Evolutionary conservation across 2,888 invertebrate species (phyloP), one percentile per base, ranked within the genome.

Genomic region (Kuschelorhynchus macadamiae): DNA sequence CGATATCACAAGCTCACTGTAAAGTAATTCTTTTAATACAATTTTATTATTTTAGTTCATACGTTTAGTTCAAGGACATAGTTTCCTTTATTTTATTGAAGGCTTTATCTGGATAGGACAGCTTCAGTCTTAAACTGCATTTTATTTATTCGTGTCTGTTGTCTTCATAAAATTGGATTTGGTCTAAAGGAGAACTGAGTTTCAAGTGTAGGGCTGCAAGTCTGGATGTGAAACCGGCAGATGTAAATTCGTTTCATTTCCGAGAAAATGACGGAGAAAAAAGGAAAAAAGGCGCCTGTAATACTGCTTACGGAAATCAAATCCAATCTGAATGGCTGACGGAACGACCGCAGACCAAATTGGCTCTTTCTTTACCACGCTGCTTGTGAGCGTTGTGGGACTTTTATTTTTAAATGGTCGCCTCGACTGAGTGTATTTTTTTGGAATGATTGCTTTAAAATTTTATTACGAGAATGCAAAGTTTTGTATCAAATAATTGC

Each of bases 161-260:
- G 53, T 53, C 39, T 53, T 21, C 36, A 53, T 44, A 14, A 56
- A 56, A 56, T 56, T 56, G 56, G 17, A 21, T 56, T 44, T 17
- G 30, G 17, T 44, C 17, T 12, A 7, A 7, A 25, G 14, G 25
- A 59, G 46, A 57, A 46, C 42, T 39, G 25, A 32, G 49, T 59
- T 36, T 59, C 47, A 49, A 59, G 49, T 39, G 49, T 53, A 21
- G 9, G 57, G 25, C 47, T 59, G 50, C 18, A 46, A 41, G 62
- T 62, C 62, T 62, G 53, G 44, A 44, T 46, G 53, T 46, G 62
- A 62, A 62, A 16, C 16, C 32, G 53, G 39, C 44, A 53, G 62
- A 62, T 62, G 62, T 62, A 62, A 62, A 62, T 62, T 53, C 52
- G 52, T 46, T 62, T 53, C 11, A n/a, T 62, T 53, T 33, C 52